phyloP scores from a whole-genome alignment of 2,888 invertebrate species.

The Lobophora halterata region DNA sequence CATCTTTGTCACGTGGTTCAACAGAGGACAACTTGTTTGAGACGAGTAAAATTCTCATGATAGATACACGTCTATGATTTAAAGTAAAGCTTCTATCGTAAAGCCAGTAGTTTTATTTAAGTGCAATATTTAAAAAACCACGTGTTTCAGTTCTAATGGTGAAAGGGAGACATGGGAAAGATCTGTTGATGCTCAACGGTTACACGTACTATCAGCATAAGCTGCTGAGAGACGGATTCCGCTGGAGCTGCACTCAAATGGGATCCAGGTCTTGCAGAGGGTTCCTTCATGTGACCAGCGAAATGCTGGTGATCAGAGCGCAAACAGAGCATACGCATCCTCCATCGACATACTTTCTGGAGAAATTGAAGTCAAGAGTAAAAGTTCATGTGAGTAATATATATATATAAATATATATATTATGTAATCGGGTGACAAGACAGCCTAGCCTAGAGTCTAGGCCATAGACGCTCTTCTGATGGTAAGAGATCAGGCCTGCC shows the following conservation, averaged over 20 bases:
- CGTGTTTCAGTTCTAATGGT: conserved; percentile 57
- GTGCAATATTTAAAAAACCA: conserved; percentile 17
- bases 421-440: too few species aligned
- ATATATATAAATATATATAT: neutral
- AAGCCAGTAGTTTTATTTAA: too few species aligned
- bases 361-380: conserved; percentile 46
- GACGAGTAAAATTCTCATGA: too few species aligned
- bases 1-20: too few species aligned
- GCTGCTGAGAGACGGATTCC: conserved; percentile 62
- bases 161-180: conserved; percentile 67
- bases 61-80: too few species aligned
- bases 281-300: conserved; percentile 65
- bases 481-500: too few species aligned
- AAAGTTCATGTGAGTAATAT: conserved; percentile 32
- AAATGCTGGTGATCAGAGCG: conserved; percentile 66
- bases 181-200: conserved; percentile 66
- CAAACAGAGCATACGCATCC: conserved; percentile 68
- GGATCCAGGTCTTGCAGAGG: conserved; percentile 71
- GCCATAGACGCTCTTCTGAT: too few species aligned
- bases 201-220: conserved; percentile 75
- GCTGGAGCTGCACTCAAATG: conserved; percentile 77
- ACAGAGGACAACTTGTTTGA: too few species aligned
- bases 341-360: conserved; percentile 60
- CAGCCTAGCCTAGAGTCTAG: too few species aligned
- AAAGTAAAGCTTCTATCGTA: too few species aligned